Evolutionary conservation across 2,113 vertebrate species (phyloP), one percentile per base, ranked within the genome.

Genomic region (Arizona elegans): DNA sequence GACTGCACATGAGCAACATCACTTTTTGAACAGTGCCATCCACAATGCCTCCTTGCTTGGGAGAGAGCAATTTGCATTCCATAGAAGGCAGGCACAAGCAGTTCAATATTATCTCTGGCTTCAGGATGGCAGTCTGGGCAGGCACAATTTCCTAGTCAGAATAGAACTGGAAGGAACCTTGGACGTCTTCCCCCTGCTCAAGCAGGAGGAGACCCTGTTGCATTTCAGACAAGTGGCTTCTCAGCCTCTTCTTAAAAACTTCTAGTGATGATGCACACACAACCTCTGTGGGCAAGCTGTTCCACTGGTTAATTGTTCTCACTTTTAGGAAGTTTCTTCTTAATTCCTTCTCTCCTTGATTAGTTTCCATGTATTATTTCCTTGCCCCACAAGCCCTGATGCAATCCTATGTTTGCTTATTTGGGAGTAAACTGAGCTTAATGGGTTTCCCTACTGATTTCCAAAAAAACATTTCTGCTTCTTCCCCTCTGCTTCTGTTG

Each of bases 41-140:
- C 29, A 75, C 13, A 33, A 33, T 17, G 29, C 6, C 1, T 75
- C 5, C 2, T 75, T 75, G n/a, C 29, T 75, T n/a, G 65, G 65
- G 5, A 33, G 13, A 33, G 13, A 17, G 65, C 2, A 17, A 8
- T 75, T 33, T 33, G 29, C 29, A 75, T 75, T 33, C 65, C n/a
- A 33, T 33, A 33, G 65, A 33, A 7, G 65, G 33, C n/a, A 15
- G 29, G 29, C 0, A 0, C 0, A 0, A 47, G 43, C 43, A 47
- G 43, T 47, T 7, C 29, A n/a, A 70, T 70, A 29, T 5, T 33
- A n/a, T 75, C n/a, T 29, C 24, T 12, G 62, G 62, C 26, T 75
- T 13, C n/a, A 75, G 65, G n/a, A 8, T 75, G 12, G 13, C 11
- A 17, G 5, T 17, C n/a, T 17, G n/a, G n/a, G 13, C 65, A 75